Evolutionary conservation across 2,888 invertebrate genomes (phyloP).

Genomic region (Dioctria rufipes): DNA sequence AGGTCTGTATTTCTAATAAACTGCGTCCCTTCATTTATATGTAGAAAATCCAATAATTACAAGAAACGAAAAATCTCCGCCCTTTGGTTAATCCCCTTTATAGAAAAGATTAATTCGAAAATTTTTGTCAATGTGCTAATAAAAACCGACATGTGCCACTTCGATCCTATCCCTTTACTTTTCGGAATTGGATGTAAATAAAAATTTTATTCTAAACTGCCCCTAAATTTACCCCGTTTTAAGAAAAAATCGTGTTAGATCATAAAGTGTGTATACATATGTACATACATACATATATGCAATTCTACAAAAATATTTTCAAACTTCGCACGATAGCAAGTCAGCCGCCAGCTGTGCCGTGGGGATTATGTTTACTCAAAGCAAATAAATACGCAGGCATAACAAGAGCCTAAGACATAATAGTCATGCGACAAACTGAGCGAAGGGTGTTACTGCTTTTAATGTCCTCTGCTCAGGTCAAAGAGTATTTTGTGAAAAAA

Average conservation of each 20-base stretch:
- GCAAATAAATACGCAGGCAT: slow-evolving; percentile 30
- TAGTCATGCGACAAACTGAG: slow-evolving; percentile 13
- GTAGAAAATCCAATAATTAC: slow-evolving; percentile 28
- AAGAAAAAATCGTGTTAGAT: slow-evolving; percentile 9
- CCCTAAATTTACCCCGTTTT: slow-evolving; percentile 22
- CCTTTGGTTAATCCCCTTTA: neutral
- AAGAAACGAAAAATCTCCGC: slow-evolving; percentile 12
- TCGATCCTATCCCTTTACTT: slow-evolving; percentile 10
- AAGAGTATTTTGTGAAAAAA: slow-evolving; percentile 29
- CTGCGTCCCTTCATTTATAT: slow-evolving; percentile 7
- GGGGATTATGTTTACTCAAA: slow-evolving; percentile 45
- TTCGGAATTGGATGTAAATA: neutral
- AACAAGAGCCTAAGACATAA: slow-evolving; percentile 14
- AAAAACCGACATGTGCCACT: slow-evolving; percentile 43
- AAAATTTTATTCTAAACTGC: slow-evolving; percentile 40
- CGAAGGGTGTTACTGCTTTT: neutral
- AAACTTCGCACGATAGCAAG: neutral
- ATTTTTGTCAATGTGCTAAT: slow-evolving; percentile 1
- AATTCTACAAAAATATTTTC: neutral
- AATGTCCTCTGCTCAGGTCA: neutral
- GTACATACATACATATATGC: no score
- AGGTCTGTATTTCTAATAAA: neutral
- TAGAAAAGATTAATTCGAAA: neutral
- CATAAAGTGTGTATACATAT: neutral
- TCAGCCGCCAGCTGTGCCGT: slow-evolving; percentile 35